Evolutionary conservation across 2,888 invertebrate species (phyloP).

Genomic region (Mythimna loreyi): DNA sequence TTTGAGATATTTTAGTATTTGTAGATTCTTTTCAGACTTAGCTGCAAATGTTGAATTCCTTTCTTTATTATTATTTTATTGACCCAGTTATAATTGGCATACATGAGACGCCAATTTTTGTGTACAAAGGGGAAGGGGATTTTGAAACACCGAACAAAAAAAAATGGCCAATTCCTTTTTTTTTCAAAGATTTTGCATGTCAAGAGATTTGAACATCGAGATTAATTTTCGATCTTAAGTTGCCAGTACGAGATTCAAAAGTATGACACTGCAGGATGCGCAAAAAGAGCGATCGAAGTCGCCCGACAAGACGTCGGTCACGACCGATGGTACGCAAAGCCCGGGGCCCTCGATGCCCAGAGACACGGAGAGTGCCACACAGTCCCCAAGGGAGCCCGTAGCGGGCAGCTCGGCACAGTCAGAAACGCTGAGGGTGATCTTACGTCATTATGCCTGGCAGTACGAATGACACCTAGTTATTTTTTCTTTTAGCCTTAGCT

Average conservation of each 20-base stretch:
- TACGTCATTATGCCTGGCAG: slow-evolving; percentile 90
- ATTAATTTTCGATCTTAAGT: slow-evolving; percentile 44
- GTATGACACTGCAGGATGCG: slow-evolving; percentile 76
- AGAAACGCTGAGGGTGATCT: slow-evolving; percentile 88
- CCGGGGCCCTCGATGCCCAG: slow-evolving; percentile 67
- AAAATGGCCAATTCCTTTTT: slow-evolving; percentile 25
- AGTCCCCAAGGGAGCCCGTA: slow-evolving; percentile 77
- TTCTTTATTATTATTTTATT: slow-evolving; percentile 62
- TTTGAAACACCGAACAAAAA: slow-evolving; percentile 32
- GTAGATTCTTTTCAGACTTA: slow-evolving; percentile 57
- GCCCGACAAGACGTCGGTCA: slow-evolving; percentile 75
- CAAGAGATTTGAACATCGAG: slow-evolving; percentile 18
- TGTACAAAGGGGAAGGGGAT: slow-evolving; percentile 72
- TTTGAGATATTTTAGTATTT: slow-evolving; percentile 61
- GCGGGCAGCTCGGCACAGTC: slow-evolving; percentile 80
- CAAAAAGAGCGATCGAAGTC: slow-evolving; percentile 78
- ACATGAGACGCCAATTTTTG: slow-evolving; percentile 32
- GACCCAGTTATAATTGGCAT: slow-evolving; percentile 41
- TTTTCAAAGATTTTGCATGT: slow-evolving; percentile 31
- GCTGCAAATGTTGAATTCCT: slow-evolving; percentile 88
- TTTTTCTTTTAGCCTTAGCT: slow-evolving; percentile 85
- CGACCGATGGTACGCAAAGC: slow-evolving; percentile 73
- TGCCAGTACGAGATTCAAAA: slow-evolving; percentile 59
- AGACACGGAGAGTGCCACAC: slow-evolving; percentile 58
- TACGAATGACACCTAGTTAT: slow-evolving; percentile 90